A percentile compares a stretch with the other conserved stretches of the same genome.
phyloP scores from a whole-genome alignment of 2,113 vertebrate genomes.

The Eleginops maclovinus region DNA sequence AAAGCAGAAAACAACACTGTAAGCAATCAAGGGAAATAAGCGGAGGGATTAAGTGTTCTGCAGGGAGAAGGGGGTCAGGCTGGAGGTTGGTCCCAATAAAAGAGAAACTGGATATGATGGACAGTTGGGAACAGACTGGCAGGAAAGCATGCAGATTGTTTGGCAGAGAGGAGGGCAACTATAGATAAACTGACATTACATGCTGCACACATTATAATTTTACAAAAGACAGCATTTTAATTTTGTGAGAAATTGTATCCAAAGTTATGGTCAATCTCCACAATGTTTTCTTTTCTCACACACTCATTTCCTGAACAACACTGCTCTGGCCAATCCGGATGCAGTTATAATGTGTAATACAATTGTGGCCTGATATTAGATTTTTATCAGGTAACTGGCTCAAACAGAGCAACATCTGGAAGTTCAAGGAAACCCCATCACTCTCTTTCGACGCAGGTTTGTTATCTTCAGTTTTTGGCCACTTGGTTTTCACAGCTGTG shows the following conservation, averaged over 20 bases:
- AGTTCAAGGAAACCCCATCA: constrained; percentile 43
- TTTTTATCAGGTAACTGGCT: constrained; percentile 14
- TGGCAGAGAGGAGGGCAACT: constrained; percentile 1
- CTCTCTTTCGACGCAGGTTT: constrained; percentile 45
- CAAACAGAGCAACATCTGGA: constrained; percentile 54
- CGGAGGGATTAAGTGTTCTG: constrained; percentile 74
- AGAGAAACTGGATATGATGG: constrained; percentile 58
- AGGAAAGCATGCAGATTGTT: background rate
- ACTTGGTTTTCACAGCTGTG: constrained; percentile 71
- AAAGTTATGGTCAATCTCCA: background rate
- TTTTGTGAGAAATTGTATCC: too few species aligned
- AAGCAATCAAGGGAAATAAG: constrained; percentile 71
- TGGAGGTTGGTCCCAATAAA: constrained; percentile 39
- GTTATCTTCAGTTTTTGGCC: constrained; percentile 51
- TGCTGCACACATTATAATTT: background rate
- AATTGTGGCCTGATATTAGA: background rate
- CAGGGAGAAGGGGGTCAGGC: constrained; percentile 6
- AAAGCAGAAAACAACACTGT: constrained; percentile 64
- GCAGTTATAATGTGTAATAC: constrained; percentile 7
- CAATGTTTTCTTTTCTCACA: background rate
- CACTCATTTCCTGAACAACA: background rate
- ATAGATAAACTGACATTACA: constrained; percentile 41
- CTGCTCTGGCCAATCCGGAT: constrained; percentile 10
- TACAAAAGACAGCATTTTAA: background rate
- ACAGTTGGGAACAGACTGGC: constrained; percentile 32